Evolutionary conservation across 1,140 invertebrate species (phyloP).

Genomic region (Drosophila parabipectinata): DNA sequence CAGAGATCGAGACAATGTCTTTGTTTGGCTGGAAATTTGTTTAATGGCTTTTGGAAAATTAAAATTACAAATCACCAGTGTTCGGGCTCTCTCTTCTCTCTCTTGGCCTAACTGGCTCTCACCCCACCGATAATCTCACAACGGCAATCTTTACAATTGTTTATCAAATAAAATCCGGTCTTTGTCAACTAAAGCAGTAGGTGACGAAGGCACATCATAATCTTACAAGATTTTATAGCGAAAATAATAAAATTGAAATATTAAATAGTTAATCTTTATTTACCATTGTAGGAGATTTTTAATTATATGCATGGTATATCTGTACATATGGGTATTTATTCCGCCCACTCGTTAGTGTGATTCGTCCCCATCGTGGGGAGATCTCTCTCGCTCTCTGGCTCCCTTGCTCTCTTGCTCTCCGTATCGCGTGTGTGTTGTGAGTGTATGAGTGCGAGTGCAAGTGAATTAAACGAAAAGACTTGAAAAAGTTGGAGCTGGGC

Average conservation of each 20-base stretch:
- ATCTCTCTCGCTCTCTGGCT: slow-evolving; percentile 31
- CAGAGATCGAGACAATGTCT: slow-evolving; percentile 24
- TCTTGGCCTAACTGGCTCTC: neutral
- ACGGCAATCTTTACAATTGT: slow-evolving; percentile 59
- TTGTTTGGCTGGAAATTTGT: slow-evolving; percentile 39
- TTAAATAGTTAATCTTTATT: no score
- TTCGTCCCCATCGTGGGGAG: neutral
- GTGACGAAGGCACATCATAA: no score
- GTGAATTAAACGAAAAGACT: slow-evolving; percentile 79
- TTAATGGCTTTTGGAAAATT: slow-evolving; percentile 51
- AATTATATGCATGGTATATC: neutral
- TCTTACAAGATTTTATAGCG: no score
- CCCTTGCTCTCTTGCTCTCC: slow-evolving; percentile 15
- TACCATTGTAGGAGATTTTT: no score
- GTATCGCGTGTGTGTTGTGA: slow-evolving; percentile 16
- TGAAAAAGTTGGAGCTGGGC: slow-evolving; percentile 76
- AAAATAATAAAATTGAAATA: no score
- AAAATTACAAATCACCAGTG: slow-evolving; percentile 45
- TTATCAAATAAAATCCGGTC: slow-evolving; percentile 42
- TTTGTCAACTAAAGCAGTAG: neutral
- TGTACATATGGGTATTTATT: neutral
- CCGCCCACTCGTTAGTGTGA: neutral
- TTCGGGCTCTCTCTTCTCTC: slow-evolving; percentile 12
- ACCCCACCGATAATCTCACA: slow-evolving; percentile 1
- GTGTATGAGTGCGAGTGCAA: slow-evolving; percentile 52